phyloP scores from a whole-genome alignment of 2,888 invertebrate species.

The Agelastica alni region DNA sequence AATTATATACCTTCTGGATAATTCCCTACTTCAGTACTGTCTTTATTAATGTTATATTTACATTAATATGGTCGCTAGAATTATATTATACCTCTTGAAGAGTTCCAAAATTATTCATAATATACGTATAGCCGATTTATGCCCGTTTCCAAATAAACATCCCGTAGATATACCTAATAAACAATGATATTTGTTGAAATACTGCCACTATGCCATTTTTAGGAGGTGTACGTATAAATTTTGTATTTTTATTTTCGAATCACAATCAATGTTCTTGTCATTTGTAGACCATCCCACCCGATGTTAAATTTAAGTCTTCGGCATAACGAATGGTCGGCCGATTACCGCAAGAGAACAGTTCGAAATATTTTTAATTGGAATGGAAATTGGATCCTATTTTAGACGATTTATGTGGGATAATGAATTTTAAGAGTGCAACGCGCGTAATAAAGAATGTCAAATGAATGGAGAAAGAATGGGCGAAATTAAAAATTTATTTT shows the following conservation, averaged over 20 bases:
- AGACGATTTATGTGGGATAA: slow-evolving; percentile 26
- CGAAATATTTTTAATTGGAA: slow-evolving; percentile 32
- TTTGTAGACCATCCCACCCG: slow-evolving; percentile 25
- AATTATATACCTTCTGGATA: too few species aligned
- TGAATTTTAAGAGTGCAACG: slow-evolving; percentile 17
- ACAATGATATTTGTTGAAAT: too few species aligned
- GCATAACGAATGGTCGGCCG: slow-evolving; percentile 21
- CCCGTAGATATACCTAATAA: too few species aligned
- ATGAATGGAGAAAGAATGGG: slow-evolving; percentile 7
- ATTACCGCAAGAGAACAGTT: slow-evolving; percentile 8
- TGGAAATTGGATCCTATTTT: slow-evolving; percentile 29
- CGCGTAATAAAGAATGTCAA: slow-evolving; percentile 16
- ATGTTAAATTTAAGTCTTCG: slow-evolving; percentile 27
- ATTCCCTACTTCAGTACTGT: too few species aligned
- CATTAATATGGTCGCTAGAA: too few species aligned
- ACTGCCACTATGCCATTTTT: too few species aligned
- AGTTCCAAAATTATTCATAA: too few species aligned
- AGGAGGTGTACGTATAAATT: not conserved
- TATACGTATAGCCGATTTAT: too few species aligned
- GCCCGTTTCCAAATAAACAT: too few species aligned
- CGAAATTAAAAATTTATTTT: slow-evolving; percentile 21
- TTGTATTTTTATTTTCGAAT: slow-evolving; percentile 9
- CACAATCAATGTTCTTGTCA: slow-evolving; percentile 28
- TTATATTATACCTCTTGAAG: too few species aligned
- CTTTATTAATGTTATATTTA: too few species aligned